Evolutionary conservation across 2,888 invertebrate genomes (phyloP), one percentile per base, ranked within the genome.

Genomic region (Quadroppia sp.): DNA sequence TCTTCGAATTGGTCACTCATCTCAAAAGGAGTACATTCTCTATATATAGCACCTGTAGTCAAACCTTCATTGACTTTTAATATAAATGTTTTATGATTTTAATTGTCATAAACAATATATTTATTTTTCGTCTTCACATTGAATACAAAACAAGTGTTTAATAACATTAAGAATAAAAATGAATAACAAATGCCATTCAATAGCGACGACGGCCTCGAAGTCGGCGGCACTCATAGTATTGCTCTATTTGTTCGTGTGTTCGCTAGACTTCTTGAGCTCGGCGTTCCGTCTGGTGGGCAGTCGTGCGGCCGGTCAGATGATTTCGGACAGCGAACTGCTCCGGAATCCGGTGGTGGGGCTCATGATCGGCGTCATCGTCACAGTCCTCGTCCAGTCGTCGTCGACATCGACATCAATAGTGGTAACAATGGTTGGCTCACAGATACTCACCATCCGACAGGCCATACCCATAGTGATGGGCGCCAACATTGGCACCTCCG

Each of bases 401-500:
- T 83, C 83, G 67, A 86, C 86, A 0, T 84, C 85, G 17, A 85
- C 85, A 4, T 83, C 83, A 7, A 83, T 84, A 64, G 80, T 83
- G n/a, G 83, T 83, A 42, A 80, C 82, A 61, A 81, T 83, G 82
- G 83, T 84, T 11, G 81, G 82, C 3, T 81, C 82, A 7, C 80
- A 80, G 82, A 82, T 83, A 75, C 76, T 82, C 72, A 77, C 77
- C n/a, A 82, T 83, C 0, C 75, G 77, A 15, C 76, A 80, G 23
- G 86, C 86, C 6, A 84, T 86, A 72, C 85, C 85, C 1, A 83
- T 86, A 71, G 83, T 86, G 76, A 85, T 86, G 83, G 86, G 86
- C 0, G 83, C 85, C 50, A 86, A 86, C 78, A 82, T 86, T 75
- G 86, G 86, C 36, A 86, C 86, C 0, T 85, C 85, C 2, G 82